A percentile compares a stretch with the other conserved stretches of the same genome.
Conservation (phyloP, 2,113 vertebrate genomes). For the Neodontobutis hainanensis region DNA sequence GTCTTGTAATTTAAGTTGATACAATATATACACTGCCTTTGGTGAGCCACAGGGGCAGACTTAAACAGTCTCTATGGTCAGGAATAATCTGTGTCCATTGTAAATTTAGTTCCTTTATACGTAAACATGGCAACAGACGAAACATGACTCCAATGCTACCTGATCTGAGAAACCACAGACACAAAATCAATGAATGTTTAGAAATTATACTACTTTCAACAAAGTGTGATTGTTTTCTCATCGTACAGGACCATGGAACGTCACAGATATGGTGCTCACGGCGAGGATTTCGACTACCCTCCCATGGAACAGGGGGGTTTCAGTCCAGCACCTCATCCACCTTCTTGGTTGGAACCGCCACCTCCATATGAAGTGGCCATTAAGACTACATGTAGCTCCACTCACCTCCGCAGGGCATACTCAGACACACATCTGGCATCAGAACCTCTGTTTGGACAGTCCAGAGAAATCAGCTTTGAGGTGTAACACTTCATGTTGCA, state of each 20-base stretch:
- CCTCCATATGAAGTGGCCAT: slow-evolving; percentile 83
- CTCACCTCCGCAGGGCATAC: slow-evolving; percentile 80
- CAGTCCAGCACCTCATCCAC: slow-evolving; percentile 72
- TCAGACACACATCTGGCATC: slow-evolving; percentile 79
- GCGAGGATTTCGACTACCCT: slow-evolving; percentile 80
- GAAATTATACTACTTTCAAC: background rate
- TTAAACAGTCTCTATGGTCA: slow-evolving; percentile 6
- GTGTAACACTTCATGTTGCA: slow-evolving; percentile 64
- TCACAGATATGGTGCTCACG: slow-evolving; percentile 60
- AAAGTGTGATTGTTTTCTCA: slow-evolving; percentile 7
- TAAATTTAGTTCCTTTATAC: slow-evolving; percentile 22
- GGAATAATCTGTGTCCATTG: slow-evolving; percentile 2
- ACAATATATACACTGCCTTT: too few relatives aligned
- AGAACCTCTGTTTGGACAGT: slow-evolving; percentile 78
- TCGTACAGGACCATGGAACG: slow-evolving; percentile 68
- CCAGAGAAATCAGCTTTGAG: slow-evolving; percentile 83
- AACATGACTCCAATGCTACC: slow-evolving; percentile 18
- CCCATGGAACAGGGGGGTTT: slow-evolving; percentile 77
- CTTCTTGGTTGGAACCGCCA: slow-evolving; percentile 78
- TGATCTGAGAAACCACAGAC: slow-evolving; percentile 17
- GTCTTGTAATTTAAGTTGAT: too few relatives aligned
- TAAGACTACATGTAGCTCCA: slow-evolving; percentile 81
- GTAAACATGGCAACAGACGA: background rate
- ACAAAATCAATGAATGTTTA: slow-evolving; percentile 7
- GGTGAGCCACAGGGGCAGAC: background rate